Conservation (phyloP, 2,888 invertebrate genomes). For the Dynastes hyllus region DNA sequence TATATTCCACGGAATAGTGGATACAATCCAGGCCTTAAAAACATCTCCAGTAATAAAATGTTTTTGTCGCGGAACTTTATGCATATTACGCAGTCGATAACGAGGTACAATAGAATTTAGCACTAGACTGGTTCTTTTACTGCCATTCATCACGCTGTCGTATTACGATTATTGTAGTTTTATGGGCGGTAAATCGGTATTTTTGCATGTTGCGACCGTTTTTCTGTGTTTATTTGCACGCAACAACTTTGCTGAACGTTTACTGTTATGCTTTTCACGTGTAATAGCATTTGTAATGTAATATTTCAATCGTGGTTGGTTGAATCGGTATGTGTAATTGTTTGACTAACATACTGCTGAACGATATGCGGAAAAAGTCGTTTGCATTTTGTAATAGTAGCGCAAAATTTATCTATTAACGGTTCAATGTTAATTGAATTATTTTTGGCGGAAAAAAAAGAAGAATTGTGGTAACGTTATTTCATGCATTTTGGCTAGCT, state of each 20-base stretch:
- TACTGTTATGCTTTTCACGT: conserved; percentile 29
- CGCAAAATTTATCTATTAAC: conserved; percentile 3
- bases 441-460: conserved; percentile 4
- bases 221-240: conserved; percentile 27
- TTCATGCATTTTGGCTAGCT: background rate
- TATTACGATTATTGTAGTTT: conserved; percentile 29
- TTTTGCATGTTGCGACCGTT: conserved; percentile 1
- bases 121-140: conserved; percentile 20
- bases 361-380: background rate
- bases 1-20: background rate
- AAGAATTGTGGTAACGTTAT: background rate
- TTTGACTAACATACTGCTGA: background rate
- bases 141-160: conserved; percentile 8
- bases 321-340: conserved; percentile 23
- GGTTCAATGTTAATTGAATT: conserved; percentile 3
- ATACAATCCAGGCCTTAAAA: background rate
- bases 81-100: conserved; percentile 14
- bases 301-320: conserved; percentile 23
- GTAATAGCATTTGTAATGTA: conserved; percentile 18
- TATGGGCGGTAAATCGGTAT: conserved; percentile 29
- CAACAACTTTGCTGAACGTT: conserved; percentile 9
- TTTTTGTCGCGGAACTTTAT: background rate
- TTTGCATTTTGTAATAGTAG: conserved; percentile 14
- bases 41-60: background rate
- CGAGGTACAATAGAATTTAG: conserved; percentile 21